Evolutionary conservation across 1,140 invertebrate species (phyloP).

Genomic region (Drosophila asahinai): DNA sequence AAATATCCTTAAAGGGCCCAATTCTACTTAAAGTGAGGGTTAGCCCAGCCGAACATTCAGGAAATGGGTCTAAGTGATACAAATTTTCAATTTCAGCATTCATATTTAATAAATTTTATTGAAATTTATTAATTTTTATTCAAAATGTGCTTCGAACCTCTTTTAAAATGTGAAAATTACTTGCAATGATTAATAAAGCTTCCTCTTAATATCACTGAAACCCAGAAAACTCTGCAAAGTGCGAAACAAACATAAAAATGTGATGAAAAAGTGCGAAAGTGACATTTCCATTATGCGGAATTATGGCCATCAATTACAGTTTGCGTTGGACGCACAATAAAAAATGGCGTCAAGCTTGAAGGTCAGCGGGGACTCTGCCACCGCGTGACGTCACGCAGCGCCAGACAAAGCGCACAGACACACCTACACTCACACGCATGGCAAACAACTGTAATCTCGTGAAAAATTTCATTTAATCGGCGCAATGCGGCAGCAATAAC

Average conservation of each 20-base stretch:
- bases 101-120: neutral
- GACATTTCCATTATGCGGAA: constrained; percentile 5
- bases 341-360: constrained; percentile 56
- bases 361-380: constrained; percentile 19
- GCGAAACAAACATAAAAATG: neutral
- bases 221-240: no score
- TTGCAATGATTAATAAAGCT: neutral
- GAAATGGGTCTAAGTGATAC: neutral
- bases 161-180: neutral
- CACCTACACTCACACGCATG: constrained; percentile 3
- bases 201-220: no score
- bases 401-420: constrained; percentile 24
- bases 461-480: constrained; percentile 29
- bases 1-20: neutral
- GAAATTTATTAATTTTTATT: no score
- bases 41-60: neutral
- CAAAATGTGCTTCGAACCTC: no score
- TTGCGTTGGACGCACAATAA: constrained; percentile 18
- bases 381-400: constrained; percentile 37
- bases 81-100: no score
- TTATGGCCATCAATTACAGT: constrained; percentile 31
- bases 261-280: constrained; percentile 2
- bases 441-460: constrained; percentile 38
- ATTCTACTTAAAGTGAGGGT: neutral
- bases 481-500: constrained; percentile 11